Evolutionary conservation across 2,888 invertebrate species (phyloP).

Genomic region (Torymus texanus): DNA sequence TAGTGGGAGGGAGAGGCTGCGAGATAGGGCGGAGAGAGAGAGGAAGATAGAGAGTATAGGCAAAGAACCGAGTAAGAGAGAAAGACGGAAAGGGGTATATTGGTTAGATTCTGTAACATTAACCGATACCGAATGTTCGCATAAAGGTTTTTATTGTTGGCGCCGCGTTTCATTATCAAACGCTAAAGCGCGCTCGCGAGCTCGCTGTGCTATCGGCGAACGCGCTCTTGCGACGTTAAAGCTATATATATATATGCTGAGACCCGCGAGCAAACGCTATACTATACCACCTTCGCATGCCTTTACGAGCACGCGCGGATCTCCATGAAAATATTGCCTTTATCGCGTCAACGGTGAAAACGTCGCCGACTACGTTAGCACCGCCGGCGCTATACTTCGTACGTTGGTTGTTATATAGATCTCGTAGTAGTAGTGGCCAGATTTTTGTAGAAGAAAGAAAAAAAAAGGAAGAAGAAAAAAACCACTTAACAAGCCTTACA

Average conservation of each 20-base stretch:
- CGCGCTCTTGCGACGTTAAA: constrained; percentile 6
- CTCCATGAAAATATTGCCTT: constrained; percentile 62
- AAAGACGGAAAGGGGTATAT: constrained; percentile 58
- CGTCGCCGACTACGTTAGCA: constrained; percentile 6
- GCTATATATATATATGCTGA: neutral
- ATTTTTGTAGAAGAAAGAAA: too few species aligned
- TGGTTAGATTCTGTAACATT: constrained; percentile 69
- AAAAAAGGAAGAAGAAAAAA: too few species aligned
- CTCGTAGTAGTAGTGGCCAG: too few species aligned
- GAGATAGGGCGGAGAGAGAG: constrained; percentile 40
- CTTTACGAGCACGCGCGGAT: constrained; percentile 55
- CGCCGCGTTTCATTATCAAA: constrained; percentile 61
- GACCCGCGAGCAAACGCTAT: neutral
- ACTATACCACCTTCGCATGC: neutral
- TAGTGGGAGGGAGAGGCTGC: constrained; percentile 58
- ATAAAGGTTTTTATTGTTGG: constrained; percentile 64
- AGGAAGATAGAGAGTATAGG: constrained; percentile 46
- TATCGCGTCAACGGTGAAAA: constrained; percentile 48
- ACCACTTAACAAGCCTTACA: too few species aligned
- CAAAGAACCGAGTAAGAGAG: constrained; percentile 1
- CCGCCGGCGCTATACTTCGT: neutral
- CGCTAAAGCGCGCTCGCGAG: constrained; percentile 54
- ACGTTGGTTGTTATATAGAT: too few species aligned
- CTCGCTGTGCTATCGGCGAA: constrained; percentile 38
- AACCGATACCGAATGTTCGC: constrained; percentile 67